Evolutionary conservation across 1,140 invertebrate species (phyloP).

Genomic region (Calephelis nemesis): DNA sequence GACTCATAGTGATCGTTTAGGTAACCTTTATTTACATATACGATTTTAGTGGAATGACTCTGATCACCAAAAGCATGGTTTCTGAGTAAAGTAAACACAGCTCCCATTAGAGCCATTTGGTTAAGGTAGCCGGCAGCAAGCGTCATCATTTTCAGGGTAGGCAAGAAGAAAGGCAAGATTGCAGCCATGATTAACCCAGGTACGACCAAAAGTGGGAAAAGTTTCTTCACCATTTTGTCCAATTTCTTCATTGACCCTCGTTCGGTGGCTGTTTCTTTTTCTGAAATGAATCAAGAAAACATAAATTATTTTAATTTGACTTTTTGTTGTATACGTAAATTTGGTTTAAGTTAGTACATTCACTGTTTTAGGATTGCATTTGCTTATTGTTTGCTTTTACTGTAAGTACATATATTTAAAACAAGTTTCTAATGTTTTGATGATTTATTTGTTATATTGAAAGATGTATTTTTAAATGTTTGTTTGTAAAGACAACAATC

Average conservation of each 20-base stretch:
- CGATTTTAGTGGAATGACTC: slow-evolving; percentile 58
- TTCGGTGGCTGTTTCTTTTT: slow-evolving; percentile 46
- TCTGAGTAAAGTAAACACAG: slow-evolving; percentile 70
- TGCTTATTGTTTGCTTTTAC: too few relatives aligned
- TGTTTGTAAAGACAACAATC: too few relatives aligned
- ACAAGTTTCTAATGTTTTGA: too few relatives aligned
- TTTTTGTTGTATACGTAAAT: too few relatives aligned
- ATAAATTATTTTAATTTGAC: slow-evolving; percentile 15
- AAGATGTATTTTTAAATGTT: too few relatives aligned
- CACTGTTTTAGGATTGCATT: too few relatives aligned
- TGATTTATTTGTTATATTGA: too few relatives aligned
- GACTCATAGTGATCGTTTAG: slow-evolving; percentile 27
- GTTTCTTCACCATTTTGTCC: slow-evolving; percentile 58
- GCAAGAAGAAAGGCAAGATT: slow-evolving; percentile 73
- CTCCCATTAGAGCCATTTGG: slow-evolving; percentile 72
- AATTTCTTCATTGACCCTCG: slow-evolving; percentile 63
- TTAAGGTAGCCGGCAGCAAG: slow-evolving; percentile 65
- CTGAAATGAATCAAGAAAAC: slow-evolving; percentile 35
- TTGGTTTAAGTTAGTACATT: too few relatives aligned
- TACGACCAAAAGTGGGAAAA: slow-evolving; percentile 61
- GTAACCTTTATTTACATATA: slow-evolving; percentile 59
- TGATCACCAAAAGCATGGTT: slow-evolving; percentile 74
- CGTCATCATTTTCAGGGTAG: slow-evolving; percentile 72
- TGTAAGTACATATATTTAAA: too few relatives aligned
- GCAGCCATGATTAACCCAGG: slow-evolving; percentile 75